phyloP scores from a whole-genome alignment of 2,797 vertebrate species.

The Siniperca scherzeri region DNA sequence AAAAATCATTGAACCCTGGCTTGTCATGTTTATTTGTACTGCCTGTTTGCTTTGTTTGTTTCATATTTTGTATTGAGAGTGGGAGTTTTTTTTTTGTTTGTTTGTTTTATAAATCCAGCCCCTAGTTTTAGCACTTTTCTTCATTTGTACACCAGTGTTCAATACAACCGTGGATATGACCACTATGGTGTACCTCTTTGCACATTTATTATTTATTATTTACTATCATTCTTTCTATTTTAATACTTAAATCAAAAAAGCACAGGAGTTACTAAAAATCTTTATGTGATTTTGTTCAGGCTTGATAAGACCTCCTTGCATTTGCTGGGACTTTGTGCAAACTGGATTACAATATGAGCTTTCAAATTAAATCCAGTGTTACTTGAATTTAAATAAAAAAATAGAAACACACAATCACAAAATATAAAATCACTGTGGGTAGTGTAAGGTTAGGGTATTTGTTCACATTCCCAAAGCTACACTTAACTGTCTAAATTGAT shows the following conservation, averaged over 20 bases:
- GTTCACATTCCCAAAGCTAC: not conserved
- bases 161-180: not conserved
- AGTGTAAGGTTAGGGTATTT: not conserved
- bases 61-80: not conserved
- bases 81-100: not conserved
- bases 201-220: not conserved
- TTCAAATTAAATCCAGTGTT: not conserved
- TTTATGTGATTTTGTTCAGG: not conserved
- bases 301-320: not conserved
- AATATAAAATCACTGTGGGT: not conserved
- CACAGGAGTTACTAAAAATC: not conserved
- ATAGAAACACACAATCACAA: not conserved
- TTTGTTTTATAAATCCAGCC: not conserved
- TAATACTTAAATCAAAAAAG: not conserved
- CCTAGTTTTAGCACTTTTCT: too few relatives aligned
- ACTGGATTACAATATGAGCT: not conserved
- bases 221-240: not conserved
- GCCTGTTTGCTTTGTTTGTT: not conserved
- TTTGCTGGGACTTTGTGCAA: not conserved
- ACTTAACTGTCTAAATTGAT: not conserved
- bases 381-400: not conserved
- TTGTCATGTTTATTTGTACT: not conserved
- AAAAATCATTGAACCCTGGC: too few relatives aligned
- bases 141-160: not conserved
- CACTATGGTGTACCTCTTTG: not conserved